These are phyloP conservation scores for Hydrophis major DNA, from an alignment of 2,797 vertebrate species.

Conservation along the genomic window DNA sequence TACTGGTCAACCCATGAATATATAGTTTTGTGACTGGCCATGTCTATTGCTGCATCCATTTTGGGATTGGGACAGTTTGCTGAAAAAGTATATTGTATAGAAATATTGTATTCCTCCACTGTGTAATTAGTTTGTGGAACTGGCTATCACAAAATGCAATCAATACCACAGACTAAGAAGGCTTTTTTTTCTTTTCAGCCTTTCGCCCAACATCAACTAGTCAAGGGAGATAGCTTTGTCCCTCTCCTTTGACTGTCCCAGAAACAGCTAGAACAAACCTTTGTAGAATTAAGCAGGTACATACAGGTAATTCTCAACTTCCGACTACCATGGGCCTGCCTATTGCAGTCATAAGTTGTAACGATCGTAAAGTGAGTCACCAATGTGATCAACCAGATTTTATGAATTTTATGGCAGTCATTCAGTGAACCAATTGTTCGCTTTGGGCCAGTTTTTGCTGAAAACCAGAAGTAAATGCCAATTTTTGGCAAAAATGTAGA, in stretches of 20 bases:
- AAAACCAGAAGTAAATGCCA: not conserved
- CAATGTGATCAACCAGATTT: not conserved
- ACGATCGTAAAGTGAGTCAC: not conserved
- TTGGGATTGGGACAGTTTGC: not conserved
- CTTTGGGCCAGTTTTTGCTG: not conserved
- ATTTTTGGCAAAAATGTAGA: not conserved
- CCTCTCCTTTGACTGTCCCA: not conserved
- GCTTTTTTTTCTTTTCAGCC: not conserved
- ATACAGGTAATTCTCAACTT: not conserved
- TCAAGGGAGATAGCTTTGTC: not conserved
- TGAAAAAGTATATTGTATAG: not conserved
- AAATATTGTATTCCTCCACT: not conserved
- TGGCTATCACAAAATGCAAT: not conserved
- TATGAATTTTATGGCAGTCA: not conserved
- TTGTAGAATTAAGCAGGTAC: not conserved
- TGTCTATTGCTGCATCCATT: not conserved
- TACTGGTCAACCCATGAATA: not conserved
- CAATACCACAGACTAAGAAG: not conserved
- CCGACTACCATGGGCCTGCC: not conserved
- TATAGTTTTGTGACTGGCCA: not conserved
- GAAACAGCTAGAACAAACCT: not conserved
- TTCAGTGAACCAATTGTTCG: not conserved
- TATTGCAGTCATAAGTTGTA: not conserved
- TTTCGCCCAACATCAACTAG: not conserved
- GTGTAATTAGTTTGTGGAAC: not conserved